Base-by-base conservation (phyloP, 2,797 vertebrate genomes). In the Nannoperca obscura region DNA sequence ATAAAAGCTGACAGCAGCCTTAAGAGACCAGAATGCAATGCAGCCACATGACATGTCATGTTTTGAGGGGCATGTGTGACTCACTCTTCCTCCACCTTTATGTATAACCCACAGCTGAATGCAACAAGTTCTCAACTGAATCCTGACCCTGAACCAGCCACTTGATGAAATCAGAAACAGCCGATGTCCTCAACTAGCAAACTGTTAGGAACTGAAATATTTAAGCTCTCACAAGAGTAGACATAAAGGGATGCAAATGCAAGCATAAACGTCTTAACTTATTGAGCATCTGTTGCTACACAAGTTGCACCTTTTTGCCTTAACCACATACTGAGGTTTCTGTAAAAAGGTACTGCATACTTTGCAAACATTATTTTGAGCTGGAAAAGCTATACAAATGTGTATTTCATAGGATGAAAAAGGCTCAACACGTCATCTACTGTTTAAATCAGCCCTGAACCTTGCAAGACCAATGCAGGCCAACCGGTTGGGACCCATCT, bases 1-100 rank as follows among this genome's bases (percentile, higher is more conserved):
- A 85, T 44, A 1, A 19, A 50, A 65, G 40, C 46, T 65, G 84
- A 88, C 76, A 73, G 82, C 14, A 44, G 74, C 71, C 74, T 65
- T 8, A 36, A 80, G 79, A 81, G 73, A 62, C 61, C 60, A 65
- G 60, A 30, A 74, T 27, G 32, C 64, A 60, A 15, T 11, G 46
- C 71, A n/a, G 32, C 32, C 50, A 42, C 74, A 27, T 61, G 78
- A 27, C 36, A 9, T 36, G 62, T 30, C 30, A 5, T 36, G 63
- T 53, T 84, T 60, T 52, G 66, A 72, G 46, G 59, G 74, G 83
- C 73, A 60, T 30, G 46, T 46, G 27, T 83, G 77, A 84, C 59
- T 84, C 76, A 67, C 58, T 20, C 42, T 15, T 24, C 34, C 20
- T 55, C 20, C 32, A 49, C 38, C 54, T 77, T 42, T 17, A 42